These are phyloP conservation scores for Meriones psammophilus DNA, from an alignment of 2,797 vertebrate genomes.

Conservation along the genomic window DNA sequence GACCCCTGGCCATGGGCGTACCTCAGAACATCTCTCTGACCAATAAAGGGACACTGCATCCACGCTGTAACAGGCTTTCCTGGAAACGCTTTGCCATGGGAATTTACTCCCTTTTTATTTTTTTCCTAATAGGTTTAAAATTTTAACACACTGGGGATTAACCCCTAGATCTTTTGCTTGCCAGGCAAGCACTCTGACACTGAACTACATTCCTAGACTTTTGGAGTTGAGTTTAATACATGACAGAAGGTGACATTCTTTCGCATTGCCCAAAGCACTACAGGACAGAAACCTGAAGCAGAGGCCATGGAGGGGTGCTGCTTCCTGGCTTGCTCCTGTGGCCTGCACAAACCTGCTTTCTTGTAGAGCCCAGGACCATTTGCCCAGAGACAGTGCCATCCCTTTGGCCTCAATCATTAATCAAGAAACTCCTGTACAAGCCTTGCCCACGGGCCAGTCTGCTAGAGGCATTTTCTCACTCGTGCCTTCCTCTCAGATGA, in stretches of 20 bases:
- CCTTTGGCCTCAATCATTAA: not conserved
- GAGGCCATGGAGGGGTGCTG: not conserved
- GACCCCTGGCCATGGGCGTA: not conserved
- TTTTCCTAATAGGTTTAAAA: not conserved
- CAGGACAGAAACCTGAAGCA: not conserved
- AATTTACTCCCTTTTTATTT: not conserved
- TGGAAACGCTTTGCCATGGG: not conserved
- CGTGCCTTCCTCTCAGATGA: not conserved
- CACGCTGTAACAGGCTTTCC: not conserved
- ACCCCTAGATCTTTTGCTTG: not conserved
- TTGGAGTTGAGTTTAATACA: constrained; percentile 34
- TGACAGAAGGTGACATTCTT: not conserved
- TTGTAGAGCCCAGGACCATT: not conserved
- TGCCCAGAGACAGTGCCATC: not conserved
- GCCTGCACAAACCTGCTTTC: not conserved
- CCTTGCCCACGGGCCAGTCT: not conserved
- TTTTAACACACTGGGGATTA: not conserved
- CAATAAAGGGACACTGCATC: not conserved
- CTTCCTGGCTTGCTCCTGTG: not conserved
- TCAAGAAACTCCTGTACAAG: not conserved
- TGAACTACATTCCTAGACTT: not conserved
- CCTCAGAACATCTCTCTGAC: not conserved
- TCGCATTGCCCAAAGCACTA: not conserved
- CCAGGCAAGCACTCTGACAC: not conserved
- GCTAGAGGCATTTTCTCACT: not conserved